Evolutionary conservation across 1,140 invertebrate species (phyloP).

Genomic region (Cephus cinctus): DNA sequence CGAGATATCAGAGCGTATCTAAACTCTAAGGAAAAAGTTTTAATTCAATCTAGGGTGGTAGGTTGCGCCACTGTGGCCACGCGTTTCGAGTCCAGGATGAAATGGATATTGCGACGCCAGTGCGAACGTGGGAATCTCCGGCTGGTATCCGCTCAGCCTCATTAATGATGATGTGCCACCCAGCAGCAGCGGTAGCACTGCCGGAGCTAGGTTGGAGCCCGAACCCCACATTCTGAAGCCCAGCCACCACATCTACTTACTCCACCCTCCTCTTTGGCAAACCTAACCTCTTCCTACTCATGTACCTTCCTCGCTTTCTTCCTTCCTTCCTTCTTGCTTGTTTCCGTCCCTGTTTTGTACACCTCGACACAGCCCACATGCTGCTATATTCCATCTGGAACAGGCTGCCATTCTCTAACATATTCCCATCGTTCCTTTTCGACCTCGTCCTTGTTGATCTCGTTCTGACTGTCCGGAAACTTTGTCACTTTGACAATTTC

Average conservation of each 20-base stretch:
- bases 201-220: conserved; percentile 2
- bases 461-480: too few relatives aligned
- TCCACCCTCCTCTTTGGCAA: too few relatives aligned
- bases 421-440: too few relatives aligned
- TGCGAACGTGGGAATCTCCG: conserved; percentile 47
- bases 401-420: too few relatives aligned
- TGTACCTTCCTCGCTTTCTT: conserved; percentile 11
- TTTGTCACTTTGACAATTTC: too few relatives aligned
- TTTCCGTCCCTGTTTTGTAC: not conserved
- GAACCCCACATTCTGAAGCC: conserved; percentile 21
- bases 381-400: too few relatives aligned
- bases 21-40: too few relatives aligned
- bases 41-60: too few relatives aligned
- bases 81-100: conserved; percentile 29
- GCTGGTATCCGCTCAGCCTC: conserved; percentile 49
- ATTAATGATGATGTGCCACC: conserved; percentile 52
- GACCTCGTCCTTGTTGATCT: too few relatives aligned
- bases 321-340: conserved; percentile 6
- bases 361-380: not conserved
- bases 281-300: too few relatives aligned
- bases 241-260: conserved; percentile 25
- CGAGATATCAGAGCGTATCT: too few relatives aligned
- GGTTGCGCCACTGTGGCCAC: conserved; percentile 27
- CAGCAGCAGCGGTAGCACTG: conserved; percentile 27
- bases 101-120: conserved; percentile 44